These are phyloP conservation scores for Ochropleura plecta DNA, from an alignment of 2,888 invertebrate species.

Conservation along the genomic window DNA sequence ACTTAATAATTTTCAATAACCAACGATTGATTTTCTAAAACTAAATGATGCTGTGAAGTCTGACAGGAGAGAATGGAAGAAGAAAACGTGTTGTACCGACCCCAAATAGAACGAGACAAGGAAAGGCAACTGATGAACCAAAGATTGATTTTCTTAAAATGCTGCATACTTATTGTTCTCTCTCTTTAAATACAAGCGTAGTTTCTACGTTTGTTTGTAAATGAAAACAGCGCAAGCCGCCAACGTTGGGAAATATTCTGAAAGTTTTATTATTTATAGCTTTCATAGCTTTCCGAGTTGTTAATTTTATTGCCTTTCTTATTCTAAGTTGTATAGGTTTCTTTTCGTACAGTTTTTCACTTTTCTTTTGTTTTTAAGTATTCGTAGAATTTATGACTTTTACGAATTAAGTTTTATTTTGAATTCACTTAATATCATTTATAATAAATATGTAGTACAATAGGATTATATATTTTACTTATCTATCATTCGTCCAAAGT, in stretches of 20 bases:
- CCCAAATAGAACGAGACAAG: too few relatives aligned
- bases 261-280: constrained; percentile 50
- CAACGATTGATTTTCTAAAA: not conserved
- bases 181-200: not conserved
- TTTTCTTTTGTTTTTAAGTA: constrained; percentile 32
- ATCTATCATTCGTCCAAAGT: constrained; percentile 1
- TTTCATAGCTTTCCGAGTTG: constrained; percentile 46
- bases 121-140: too few relatives aligned
- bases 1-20: too few relatives aligned
- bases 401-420: not conserved
- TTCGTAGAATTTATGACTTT: not conserved
- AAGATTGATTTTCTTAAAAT: not conserved
- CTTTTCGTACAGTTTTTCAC: not conserved
- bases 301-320: constrained; percentile 54
- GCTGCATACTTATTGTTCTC: not conserved
- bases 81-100: too few relatives aligned
- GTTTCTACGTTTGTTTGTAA: constrained; percentile 21
- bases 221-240: constrained; percentile 18
- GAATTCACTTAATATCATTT: not conserved
- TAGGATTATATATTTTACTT: constrained; percentile 23
- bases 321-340: constrained; percentile 35
- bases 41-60: too few relatives aligned
- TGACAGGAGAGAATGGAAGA: too few relatives aligned
- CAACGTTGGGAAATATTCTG: constrained; percentile 30
- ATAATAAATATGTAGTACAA: not conserved